Base-by-base conservation (phyloP, 2,113 vertebrate species). In the Colinus virginianus region DNA sequence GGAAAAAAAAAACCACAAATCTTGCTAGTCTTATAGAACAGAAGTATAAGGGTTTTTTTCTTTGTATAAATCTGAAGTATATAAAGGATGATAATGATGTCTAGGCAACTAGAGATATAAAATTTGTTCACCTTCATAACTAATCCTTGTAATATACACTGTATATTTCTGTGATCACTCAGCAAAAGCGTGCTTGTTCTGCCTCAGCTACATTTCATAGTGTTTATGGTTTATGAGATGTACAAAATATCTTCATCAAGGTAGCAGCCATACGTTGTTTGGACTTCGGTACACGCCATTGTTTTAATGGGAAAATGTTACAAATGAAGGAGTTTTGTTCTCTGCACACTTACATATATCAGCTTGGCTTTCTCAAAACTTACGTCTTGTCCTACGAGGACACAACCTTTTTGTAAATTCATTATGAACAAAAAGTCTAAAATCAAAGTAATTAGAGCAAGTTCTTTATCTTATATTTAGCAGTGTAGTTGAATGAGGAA, bases 151-250 rank as follows among this genome's bases (percentile, higher is more conserved):
- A 45, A 43, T 51, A 56, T 48, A 53, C 17, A 1, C 66, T 45
- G 51, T 93, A 4, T 79, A 69, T 96, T 95, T 91, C 86, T 38
- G 69, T 69, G 72, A 74, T 88, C 76, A 28, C 2, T 30, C 94
- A n/a, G 30, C 5, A 90, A 95, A 94, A 96, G 92, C 88, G 78
- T 95, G 72, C 83, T 75, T 90, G 67, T 92, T 95, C 80, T 94
- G 83, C 86, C 90, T 59, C 90, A 90, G 76, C 68, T 36, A n/a
- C 30, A 17, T 18, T 68, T 82, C 10, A 3, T 64, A 66, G 87
- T 97, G 96, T 97, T 97, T 97, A 97, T 96, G 90, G 88, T 70
- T 74, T 94, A 90, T 96, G 96, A 95, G 94, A 95, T 84, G 87
- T 88, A 77, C 53, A 62, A 92, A 92, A 94, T 92, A 93, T 96